Evolutionary conservation across 2,888 invertebrate species (phyloP), one percentile per base, ranked within the genome.

Genomic region (Pachliopta kotzebuea): DNA sequence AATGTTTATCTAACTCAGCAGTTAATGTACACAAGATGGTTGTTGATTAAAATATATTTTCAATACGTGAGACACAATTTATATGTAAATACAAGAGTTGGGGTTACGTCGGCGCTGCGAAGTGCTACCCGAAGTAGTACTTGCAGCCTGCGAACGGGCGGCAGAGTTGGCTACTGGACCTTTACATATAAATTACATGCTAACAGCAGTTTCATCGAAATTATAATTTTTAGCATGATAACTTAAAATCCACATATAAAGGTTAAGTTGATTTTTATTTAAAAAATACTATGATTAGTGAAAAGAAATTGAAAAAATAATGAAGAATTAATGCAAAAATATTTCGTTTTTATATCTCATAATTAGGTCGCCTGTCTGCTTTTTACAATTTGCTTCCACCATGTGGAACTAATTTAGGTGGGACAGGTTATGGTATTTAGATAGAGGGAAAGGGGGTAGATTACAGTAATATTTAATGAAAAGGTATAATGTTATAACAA

Each of bases 101-200:
- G 59, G 66, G 66, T 67, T 68, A 62, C 68, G 69, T 68, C 58
- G 55, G 26, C 26, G 58, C 65, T 58, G 55, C 71, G 71, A 70
- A 70, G 69, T 72, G 68, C 69, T 71, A 74, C 70, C 68, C 66
- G 68, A 37, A 37, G 37, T 37, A 62, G 58, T 62, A 58, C 65
- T 65, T 60, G 66, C 62, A 49, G 59, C 45, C 56, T 45, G 62
- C 20, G 21, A 21, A 37, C 59, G 60, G 54, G 60, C 24, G 29
- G 37, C 20, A 59, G 68, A 62, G 63, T 60, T 58, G 62, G 69
- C 71, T 73, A 72, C 73, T 73, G 74, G 76, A 78, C 76, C 70
- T 74, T 72, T 37, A 37, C 73, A 72, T 77, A 70, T 74, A 80
- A 83, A 83, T 82, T 83, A 85, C 83, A 80, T 80, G 72, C 66